Evolutionary conservation across 2,888 invertebrate species (phyloP), one percentile per base, ranked within the genome.

Genomic region (Phyllotreta striolata): DNA sequence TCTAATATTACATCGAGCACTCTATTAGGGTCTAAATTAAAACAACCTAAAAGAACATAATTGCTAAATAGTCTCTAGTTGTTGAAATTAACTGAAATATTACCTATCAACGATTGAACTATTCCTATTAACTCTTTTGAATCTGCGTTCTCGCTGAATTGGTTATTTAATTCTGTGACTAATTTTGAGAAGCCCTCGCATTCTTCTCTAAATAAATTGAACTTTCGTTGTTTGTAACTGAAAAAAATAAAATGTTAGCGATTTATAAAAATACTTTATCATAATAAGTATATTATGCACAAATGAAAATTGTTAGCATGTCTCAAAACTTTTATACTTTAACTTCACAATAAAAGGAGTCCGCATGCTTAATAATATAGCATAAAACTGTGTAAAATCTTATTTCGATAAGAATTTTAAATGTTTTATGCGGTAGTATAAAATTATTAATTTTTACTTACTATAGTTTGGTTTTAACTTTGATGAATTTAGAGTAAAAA

Each of bases 141-240:
- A 68, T 88, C 87, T 59, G 86, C 85, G 70, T 86, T 80, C 76
- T 86, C 86, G 62, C 85, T 86, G 70, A 88, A 85, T 75, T 93
- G 91, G 81, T 95, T 94, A 85, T 94, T 95, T 65, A 99, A 84
- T 84, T 98, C 98, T 12, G 95, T 91, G 63, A 97, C 90, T 49
- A 98, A 85, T 82, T 99, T 99, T 1, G 98, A 93, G 84, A 96
- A 99, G 5, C 99, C 99, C 85, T 99, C 99, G 83, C 94, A 96
- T 84, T 99, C 99, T 84, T 99, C 99, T 59, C 99, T 88, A 78
- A 98, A 92, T 75, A 99, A 86, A 84, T 99, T 99, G 82, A 98
- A 99, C 79, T 99, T 98, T 75, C 97, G 91, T 82, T 99, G 99
- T 81, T 99, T 99, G 82, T 98, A 99, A 82, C 98, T 98, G 24